Evolutionary conservation across 2,888 invertebrate genomes (phyloP), one percentile per base, ranked within the genome.

Genomic region (Epinotia brunnichana): DNA sequence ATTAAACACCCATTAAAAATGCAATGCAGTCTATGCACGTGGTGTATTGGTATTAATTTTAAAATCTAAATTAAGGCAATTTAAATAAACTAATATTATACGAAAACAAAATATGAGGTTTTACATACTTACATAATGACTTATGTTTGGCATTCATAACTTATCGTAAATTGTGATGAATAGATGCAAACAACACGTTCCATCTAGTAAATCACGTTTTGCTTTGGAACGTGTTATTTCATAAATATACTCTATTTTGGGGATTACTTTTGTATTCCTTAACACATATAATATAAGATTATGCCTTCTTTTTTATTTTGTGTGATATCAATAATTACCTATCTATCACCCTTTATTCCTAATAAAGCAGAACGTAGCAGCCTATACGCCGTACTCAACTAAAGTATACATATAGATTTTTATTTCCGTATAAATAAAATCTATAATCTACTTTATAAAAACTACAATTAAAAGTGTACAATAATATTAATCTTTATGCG

Each of bases 381-480:
- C 85, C 90, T 91, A 91, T 83, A 84, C 80, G 82, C 83, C 80
- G 74, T 77, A 81, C 77, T 78, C 78, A 79, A 79, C 77, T 79
- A 83, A 86, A 81, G 85, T 90, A 90, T 89, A 90, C 83, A 41
- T 80, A 82, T 71, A 77, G 79, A 71, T 87, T 80, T 89, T 84
- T 90, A 86, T 87, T 80, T 86, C 80, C 79, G 85, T 90, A 90
- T 91, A 92, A 91, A 92, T 91, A 92, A 83, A 82, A 81, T 88
- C 85, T 91, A 91, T 88, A 78, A 73, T 78, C 89, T 91, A 91
- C 76, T 80, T 86, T 90, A 90, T 85, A 91, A 92, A 92, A 92
- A 85, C 90, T 90, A 90, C 85, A 80, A 81, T 90, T 89, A 88
- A 88, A 89, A 82, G 88, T 90, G 90, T 92, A 92, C 91, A 90